These are phyloP conservation scores for Diloba caeruleocephala DNA, from an alignment of 2,888 invertebrate species.

Conservation along the genomic window DNA sequence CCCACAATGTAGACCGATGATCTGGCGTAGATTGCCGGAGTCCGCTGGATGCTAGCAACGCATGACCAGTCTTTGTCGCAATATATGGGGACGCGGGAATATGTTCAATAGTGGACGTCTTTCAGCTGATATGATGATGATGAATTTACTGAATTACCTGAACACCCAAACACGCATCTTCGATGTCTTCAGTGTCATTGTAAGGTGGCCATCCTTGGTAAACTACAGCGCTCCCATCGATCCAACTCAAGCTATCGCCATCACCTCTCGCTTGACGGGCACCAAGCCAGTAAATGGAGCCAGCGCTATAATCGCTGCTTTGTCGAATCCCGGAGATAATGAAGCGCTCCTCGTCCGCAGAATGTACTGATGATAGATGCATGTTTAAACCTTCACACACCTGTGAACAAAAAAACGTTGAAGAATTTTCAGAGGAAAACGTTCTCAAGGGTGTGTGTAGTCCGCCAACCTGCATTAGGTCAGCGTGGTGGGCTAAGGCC, in stretches of 20 bases:
- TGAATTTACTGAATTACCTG: conserved; percentile 65
- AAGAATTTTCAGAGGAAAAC: background rate
- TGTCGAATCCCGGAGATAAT: conserved; percentile 91
- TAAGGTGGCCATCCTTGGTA: conserved; percentile 91
- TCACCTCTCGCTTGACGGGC: conserved; percentile 73
- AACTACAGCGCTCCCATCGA: conserved; percentile 89
- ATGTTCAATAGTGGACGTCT: too few relatives aligned
- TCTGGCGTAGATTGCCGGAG: too few relatives aligned
- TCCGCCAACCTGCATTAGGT: too few relatives aligned
- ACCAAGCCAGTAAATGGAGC: conserved; percentile 93
- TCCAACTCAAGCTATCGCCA: conserved; percentile 87
- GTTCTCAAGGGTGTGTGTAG: too few relatives aligned
- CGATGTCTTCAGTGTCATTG: conserved; percentile 79
- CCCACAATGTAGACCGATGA: too few relatives aligned
- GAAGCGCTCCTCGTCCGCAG: conserved; percentile 92
- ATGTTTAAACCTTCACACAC: conserved; percentile 93
- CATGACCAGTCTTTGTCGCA: too few relatives aligned
- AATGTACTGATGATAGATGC: conserved; percentile 91
- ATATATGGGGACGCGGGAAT: too few relatives aligned
- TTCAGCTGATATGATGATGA: too few relatives aligned
- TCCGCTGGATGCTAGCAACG: too few relatives aligned
- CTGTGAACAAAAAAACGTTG: conserved; percentile 55
- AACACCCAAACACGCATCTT: conserved; percentile 78
- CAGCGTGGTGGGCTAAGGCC: too few relatives aligned
- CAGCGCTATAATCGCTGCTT: conserved; percentile 92